phyloP scores from a whole-genome alignment of 1,140 invertebrate genomes.

The Anadara kagoshimensis region DNA sequence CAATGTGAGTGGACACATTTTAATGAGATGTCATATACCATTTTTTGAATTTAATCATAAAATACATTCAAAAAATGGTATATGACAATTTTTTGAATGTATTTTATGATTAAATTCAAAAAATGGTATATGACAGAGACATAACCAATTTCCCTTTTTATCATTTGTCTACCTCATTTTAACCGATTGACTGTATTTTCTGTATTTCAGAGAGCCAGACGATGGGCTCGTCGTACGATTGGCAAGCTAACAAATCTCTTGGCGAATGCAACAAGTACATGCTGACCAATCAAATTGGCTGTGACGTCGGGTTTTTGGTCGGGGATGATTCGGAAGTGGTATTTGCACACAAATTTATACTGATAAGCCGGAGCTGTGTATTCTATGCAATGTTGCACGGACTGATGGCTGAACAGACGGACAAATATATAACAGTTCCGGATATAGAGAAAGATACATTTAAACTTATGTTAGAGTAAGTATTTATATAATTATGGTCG shows the following conservation, averaged over 20 bases:
- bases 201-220: not conserved
- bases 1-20: no score
- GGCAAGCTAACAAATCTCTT: constrained; percentile 49
- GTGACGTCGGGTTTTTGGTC: constrained; percentile 58
- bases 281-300: constrained; percentile 56
- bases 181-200: no score
- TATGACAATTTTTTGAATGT: no score
- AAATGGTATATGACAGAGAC: no score
- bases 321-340: constrained; percentile 47
- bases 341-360: constrained; percentile 52
- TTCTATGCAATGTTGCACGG: constrained; percentile 58
- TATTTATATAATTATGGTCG: not conserved
- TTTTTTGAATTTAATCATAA: no score
- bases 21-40: no score
- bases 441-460: constrained; percentile 56
- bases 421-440: constrained; percentile 47
- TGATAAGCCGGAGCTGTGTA: constrained; percentile 57
- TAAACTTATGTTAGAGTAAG: constrained; percentile 54
- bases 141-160: no score
- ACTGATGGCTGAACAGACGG: constrained; percentile 42
- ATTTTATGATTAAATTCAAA: no score
- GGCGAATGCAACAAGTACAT: constrained; percentile 57
- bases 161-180: no score
- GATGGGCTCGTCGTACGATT: constrained; percentile 40
- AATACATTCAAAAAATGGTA: no score